Evolutionary conservation across 2,888 invertebrate species (phyloP), one percentile per base, ranked within the genome.

Genomic region (Lochmaea crataegi): DNA sequence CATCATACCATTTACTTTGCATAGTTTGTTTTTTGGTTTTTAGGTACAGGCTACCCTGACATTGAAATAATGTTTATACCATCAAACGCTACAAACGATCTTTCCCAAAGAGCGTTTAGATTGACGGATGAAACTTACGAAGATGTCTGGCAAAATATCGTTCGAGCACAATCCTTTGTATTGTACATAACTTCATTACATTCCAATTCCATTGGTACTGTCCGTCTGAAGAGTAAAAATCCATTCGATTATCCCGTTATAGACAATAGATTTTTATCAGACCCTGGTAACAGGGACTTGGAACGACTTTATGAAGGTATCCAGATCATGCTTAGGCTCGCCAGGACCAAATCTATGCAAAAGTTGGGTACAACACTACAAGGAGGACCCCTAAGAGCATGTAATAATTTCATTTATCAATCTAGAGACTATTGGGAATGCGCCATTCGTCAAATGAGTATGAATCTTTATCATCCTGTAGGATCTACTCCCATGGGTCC

Each of bases 401-500:
- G 92, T 82, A 85, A 84, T 26, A 72, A 83, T 0, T 75, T 85
- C 11, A 71, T 75, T 9, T 90, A 90, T 72, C 89, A 88, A 75
- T 87, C 90, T 0, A 92, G 92, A 73, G 89, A 89, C 41, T 93
- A 93, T 81, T 92, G 93, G 92, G 90, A 90, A 73, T 94, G 93
- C 83, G 90, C 91, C 18, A 77, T 83, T 14, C 68, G 77, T 3
- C 76, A 76, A 57, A 66, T 77, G 66, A 72, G 72, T n/a, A 51
- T 73, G 63, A 61, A 73, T 41, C 60, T 75, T 12, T 77, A 72
- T 26, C 77, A 77, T 65, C 77, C 77, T 2, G 76, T 76, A 1
- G 75, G 76, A 14, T 72, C 76, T 6, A 73, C 74, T 22, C 71
- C 69, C 3, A 93, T 93, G 93, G 93, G 93, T 0, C 90, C 91